Base-by-base conservation (phyloP, 2,113 vertebrate species). In the Clupea harengus region DNA sequence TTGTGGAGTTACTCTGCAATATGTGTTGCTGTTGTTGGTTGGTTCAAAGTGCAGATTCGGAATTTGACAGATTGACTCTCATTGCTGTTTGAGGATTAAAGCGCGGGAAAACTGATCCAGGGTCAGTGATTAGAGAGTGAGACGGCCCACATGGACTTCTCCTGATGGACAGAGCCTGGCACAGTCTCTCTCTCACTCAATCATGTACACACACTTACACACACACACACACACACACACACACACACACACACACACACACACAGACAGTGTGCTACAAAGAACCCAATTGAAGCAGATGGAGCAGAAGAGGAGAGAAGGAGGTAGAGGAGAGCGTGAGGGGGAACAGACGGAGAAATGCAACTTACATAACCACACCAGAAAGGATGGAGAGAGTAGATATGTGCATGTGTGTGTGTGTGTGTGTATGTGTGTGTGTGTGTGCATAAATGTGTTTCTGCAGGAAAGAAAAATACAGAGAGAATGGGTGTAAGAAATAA, bases 271-370 rank as follows among this genome's bases (percentile, higher is more conserved):
- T 11, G 64, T 67, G 28, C 28, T 39, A 39, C 13, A 39, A 39
- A 39, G 28, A 13, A 11, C 11, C 6, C 28, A 82, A 25, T 11
- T 17, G 32, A 15, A 78, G 72, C 25, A 32, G 72, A 78, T 15
- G 72, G 72, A 39, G 15, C 28, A 39, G 39, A 75, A 83, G 9
- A 50, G 85, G 83, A 64, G 45, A 20, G 15, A 81, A 57, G 57
- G 81, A 82, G 82, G 47, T 39, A 78, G 39, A 50, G 45, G 52
- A 78, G 82, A 39, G 67, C 39, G 64, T 85, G 82, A 87, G 28
- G 22, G 39, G 81, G 72, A 87, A 64, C 84, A 89, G 75, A 85
- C 82, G 82, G 85, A 28, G 44, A 32, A 25, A 28, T 60, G 50
- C 18, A 8, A 45, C 47, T 85, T 83, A 82, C 81, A 72, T 84